These are phyloP conservation scores for Nezara viridula DNA, from an alignment of 2,888 invertebrate genomes.

Conservation along the genomic window DNA sequence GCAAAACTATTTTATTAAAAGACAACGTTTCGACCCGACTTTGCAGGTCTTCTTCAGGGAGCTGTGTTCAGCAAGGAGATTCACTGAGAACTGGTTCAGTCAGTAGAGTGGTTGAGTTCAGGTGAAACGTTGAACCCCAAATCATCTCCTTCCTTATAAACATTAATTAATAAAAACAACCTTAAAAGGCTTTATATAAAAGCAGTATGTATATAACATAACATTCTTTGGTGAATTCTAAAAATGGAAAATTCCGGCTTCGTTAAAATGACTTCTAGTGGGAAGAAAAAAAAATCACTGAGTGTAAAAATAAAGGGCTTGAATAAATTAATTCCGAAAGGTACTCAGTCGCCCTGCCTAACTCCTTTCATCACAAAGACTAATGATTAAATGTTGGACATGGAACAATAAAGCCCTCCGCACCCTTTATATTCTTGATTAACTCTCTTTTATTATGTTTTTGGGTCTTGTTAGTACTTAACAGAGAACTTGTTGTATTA, in stretches of 20 bases:
- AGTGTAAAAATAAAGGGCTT: not conserved
- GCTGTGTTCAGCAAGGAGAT: too few relatives aligned
- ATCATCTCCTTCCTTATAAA: too few relatives aligned
- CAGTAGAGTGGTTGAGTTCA: too few relatives aligned
- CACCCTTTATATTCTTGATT: not conserved
- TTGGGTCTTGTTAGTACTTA: not conserved
- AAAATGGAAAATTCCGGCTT: not conserved
- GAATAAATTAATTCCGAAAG: not conserved
- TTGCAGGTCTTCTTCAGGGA: too few relatives aligned
- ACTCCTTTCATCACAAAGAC: not conserved
- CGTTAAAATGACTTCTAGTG: not conserved
- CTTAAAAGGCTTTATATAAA: not conserved
- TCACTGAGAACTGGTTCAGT: too few relatives aligned
- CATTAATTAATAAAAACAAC: not conserved
- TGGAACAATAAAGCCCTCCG: not conserved
- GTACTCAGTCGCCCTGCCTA: conserved; percentile 16
- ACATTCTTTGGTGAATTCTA: not conserved
- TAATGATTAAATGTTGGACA: not conserved
- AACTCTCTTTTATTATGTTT: not conserved
- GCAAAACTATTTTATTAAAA: too few relatives aligned
- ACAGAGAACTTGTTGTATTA: not conserved
- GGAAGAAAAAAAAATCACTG: not conserved
- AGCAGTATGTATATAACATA: not conserved
- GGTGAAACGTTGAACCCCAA: too few relatives aligned
- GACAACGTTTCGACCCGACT: too few relatives aligned